Evolutionary conservation across 2,113 vertebrate species (phyloP), one percentile per base, ranked within the genome.

Genomic region (Malurus cyaneus): DNA sequence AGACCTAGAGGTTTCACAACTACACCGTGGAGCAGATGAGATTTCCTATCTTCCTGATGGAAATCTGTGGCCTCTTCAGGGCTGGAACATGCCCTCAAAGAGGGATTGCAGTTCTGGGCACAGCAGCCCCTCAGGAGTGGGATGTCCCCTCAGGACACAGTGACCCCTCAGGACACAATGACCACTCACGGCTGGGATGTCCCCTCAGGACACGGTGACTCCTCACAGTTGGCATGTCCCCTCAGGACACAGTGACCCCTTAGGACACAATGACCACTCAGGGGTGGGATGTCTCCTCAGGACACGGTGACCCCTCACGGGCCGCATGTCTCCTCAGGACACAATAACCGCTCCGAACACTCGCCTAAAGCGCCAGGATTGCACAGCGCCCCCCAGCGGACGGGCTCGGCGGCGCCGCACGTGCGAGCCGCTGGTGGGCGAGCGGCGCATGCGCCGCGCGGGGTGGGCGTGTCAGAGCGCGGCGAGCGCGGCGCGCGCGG

Each of bases 381-480:
- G 53, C 57, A 20, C 74, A 36, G 57, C 79, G 80, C 69, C 74
- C 23, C 79, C 26, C 34, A 10, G 44, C 41, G 90, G 39, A 24
- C 9, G 59, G 59, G 16, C 0, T n/a, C 29, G 23, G 42, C 12
- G 12, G 18, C 6, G 47, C 54, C 42, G 25, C 74, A 61, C 82
- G 53, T 54, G 26, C 14, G 18, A 17, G n/a, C n/a, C 31, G 46
- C 16, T 2, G 18, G 21, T 28, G 49, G 9, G 12, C 21, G 7
- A 24, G 18, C 36, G 52, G 91, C 94, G 94, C 57, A 57, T 12
- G 89, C 89, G 62, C 13, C 60, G 91, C 89, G 94, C 89, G 96
- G 52, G 4, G 29, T 57, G 19, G 54, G 54, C 54, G 31, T 56
- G 54, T 5, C 54, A 32, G 31, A 56, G 31, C 54, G 54, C 54